Conservation (phyloP, 2,113 vertebrate species). For the Amphiprion ocellaris region DNA sequence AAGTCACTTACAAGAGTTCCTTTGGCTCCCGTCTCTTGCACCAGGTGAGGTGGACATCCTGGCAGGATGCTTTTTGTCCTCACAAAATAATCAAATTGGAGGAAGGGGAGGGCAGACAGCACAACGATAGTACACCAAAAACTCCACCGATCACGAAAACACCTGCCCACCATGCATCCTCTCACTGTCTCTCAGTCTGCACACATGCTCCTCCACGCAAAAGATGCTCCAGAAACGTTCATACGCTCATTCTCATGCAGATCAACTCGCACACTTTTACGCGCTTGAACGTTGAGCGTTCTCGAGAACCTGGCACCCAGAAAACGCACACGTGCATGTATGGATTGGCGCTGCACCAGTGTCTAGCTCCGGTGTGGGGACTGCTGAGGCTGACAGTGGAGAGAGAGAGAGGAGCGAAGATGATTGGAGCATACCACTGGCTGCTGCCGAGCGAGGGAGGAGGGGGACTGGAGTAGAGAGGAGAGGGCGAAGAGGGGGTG, state of each 20-base stretch:
- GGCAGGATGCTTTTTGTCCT: slow-evolving; percentile 63
- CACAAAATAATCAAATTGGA: slow-evolving; percentile 45
- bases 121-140: slow-evolving; percentile 56
- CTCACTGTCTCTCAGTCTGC: slow-evolving; percentile 51
- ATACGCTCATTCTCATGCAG: slow-evolving; percentile 38
- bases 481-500: slow-evolving; percentile 27
- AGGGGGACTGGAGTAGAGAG: slow-evolving; percentile 25
- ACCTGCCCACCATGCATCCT: slow-evolving; percentile 73
- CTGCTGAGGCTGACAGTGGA: slow-evolving; percentile 55
- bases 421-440: slow-evolving; percentile 71
- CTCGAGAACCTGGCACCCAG: not conserved
- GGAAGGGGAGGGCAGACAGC: slow-evolving; percentile 33
- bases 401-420: slow-evolving; percentile 40
- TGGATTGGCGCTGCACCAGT: slow-evolving; percentile 51
- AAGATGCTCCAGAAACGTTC: slow-evolving; percentile 42
- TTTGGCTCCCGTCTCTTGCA: slow-evolving; percentile 74
- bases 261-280: slow-evolving; percentile 15
- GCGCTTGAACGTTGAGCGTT: not conserved
- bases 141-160: slow-evolving; percentile 75
- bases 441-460: slow-evolving; percentile 61
- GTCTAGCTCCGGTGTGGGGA: slow-evolving; percentile 46
- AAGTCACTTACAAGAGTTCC: slow-evolving; percentile 78
- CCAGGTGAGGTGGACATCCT: slow-evolving; percentile 77
- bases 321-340: slow-evolving; percentile 34
- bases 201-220: slow-evolving; percentile 63